Base-by-base conservation (phyloP, 2,797 vertebrate genomes). In the Gephyroberyx darwinii region DNA sequence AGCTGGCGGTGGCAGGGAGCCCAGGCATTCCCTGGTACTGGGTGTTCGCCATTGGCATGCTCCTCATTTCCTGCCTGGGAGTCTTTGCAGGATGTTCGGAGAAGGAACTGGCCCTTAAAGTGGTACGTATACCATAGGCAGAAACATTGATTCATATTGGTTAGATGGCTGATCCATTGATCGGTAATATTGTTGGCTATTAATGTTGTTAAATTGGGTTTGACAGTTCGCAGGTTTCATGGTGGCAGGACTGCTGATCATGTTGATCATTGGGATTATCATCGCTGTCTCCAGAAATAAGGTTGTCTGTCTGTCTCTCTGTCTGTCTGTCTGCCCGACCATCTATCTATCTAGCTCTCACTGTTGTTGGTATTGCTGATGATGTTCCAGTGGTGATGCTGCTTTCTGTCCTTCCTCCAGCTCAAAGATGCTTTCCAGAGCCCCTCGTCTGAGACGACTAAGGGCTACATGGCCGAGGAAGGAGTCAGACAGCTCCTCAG, bases 151-250 rank as follows among this genome's bases (percentile, higher is more conserved):
- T 8, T 1, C 33, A 35, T 35, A 50, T 19, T n/a, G 16, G 7
- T 50, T 50, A 17, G n/a, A 7, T 50, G 47, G n/a, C 17, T 43
- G 41, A 43, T 4, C 39, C 26, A 26, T 26, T 26, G 8, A 35
- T 35, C 8, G 3, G 8, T 35, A 35, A 35, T 35, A 35, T 35
- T 35, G 33, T 35, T 35, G 33, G 33, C 6, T 35, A 35, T 7
- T 43, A 19, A 50, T 30, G 13, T 31, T 73, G n/a, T 76, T 39
- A 65, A 2, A 3, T 70, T 9, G 58, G 1, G 16, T 50, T 19
- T n/a, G 47, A 1, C 80, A 91, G 89, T 91, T 91, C 69, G 84
- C 89, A 66, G 86, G 84, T 0, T 84, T 91, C 57, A 91, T 91
- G 85, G 80, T 0, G 0, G 1, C 12, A 1, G 89, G 87, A 20